phyloP scores from a whole-genome alignment of 2,113 vertebrate genomes.

The Brachyhypopomus gauderio region DNA sequence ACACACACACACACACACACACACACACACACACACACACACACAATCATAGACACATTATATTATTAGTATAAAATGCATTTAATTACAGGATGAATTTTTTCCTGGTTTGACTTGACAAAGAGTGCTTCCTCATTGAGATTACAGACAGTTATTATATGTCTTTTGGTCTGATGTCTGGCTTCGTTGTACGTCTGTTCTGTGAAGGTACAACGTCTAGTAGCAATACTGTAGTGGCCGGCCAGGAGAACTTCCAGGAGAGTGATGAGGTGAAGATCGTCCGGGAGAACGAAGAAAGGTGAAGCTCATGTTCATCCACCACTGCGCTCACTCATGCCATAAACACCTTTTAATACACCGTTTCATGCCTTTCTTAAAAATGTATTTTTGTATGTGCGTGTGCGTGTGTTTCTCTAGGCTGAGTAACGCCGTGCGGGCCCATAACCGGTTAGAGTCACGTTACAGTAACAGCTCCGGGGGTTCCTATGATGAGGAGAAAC shows the following conservation, averaged over 20 bases:
- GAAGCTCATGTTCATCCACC: conserved; percentile 50
- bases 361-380: not conserved
- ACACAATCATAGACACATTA: too few species aligned
- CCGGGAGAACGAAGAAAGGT: conserved; percentile 93
- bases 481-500: conserved; percentile 97
- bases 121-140: not conserved
- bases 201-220: conserved; percentile 91
- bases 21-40: too few species aligned
- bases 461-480: conserved; percentile 98
- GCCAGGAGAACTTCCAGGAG: conserved; percentile 89
- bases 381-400: not conserved
- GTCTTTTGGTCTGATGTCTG: not conserved
- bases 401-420: conserved; percentile 71
- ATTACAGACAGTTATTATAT: not conserved
- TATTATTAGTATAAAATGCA: too few species aligned
- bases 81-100: too few species aligned
- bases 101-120: too few species aligned
- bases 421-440: conserved; percentile 86
- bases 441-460: conserved; percentile 95
- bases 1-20: not conserved
- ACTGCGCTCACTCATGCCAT: not conserved
- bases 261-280: conserved; percentile 84
- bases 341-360: not conserved
- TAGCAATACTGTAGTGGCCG: conserved; percentile 94
- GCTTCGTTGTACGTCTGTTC: conserved; percentile 32